Conservation (phyloP, 2,113 vertebrate genomes). For the Ictalurus furcatus region DNA sequence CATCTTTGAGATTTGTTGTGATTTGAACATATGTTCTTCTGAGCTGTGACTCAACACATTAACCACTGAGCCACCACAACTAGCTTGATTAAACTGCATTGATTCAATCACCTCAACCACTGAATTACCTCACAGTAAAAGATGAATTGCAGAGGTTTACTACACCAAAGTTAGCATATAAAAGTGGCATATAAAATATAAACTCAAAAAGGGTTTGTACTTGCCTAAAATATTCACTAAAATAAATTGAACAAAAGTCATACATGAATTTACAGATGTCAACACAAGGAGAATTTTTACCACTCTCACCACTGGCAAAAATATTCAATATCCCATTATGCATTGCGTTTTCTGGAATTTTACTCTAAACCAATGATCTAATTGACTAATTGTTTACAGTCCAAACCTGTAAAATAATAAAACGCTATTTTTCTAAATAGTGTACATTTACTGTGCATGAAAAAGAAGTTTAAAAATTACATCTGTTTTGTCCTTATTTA, state of each 20-base stretch:
- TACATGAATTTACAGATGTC: background rate
- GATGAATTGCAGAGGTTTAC: background rate
- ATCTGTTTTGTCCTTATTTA: background rate
- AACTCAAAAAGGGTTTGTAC: background rate
- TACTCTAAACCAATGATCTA: background rate
- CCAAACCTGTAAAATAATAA: background rate
- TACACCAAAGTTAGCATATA: too few relatives aligned
- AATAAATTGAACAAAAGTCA: background rate
- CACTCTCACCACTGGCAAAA: background rate
- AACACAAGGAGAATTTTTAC: background rate
- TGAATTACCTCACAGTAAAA: background rate
- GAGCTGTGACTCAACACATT: background rate
- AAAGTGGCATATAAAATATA: background rate
- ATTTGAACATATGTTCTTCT: background rate
- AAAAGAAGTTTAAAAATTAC: background rate
- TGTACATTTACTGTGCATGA: background rate
- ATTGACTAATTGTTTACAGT: background rate
- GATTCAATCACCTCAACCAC: background rate
- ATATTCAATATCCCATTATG: background rate
- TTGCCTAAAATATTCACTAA: background rate
- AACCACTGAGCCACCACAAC: background rate
- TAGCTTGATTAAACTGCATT: background rate
- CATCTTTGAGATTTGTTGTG: background rate
- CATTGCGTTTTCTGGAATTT: background rate
- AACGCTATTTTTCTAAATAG: background rate